Evolutionary conservation across 2,113 vertebrate genomes (phyloP).

Genomic region (Mormyrus iriodes): DNA sequence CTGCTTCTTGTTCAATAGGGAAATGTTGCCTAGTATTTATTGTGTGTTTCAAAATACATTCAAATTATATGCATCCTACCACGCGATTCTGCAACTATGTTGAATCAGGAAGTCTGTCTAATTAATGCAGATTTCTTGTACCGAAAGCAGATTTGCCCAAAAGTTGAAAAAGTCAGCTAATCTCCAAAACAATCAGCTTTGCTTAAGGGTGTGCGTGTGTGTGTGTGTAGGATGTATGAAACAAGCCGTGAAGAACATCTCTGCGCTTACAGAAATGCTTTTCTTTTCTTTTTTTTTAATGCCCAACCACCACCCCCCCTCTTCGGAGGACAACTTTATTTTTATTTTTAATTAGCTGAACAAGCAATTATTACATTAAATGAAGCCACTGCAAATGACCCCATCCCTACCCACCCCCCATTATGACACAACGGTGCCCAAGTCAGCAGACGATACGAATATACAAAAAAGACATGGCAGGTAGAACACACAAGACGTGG

Average conservation of each 20-base stretch:
- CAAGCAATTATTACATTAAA: too few relatives aligned
- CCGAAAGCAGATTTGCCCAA: constrained; percentile 50
- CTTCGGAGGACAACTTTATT: too few relatives aligned
- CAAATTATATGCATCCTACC: constrained; percentile 51
- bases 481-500: too few relatives aligned
- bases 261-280: constrained; percentile 28
- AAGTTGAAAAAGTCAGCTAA: constrained; percentile 59
- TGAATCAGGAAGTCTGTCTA: constrained; percentile 50
- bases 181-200: constrained; percentile 50
- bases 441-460: too few relatives aligned
- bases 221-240: constrained; percentile 46
- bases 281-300: too few relatives aligned
- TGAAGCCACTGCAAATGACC: too few relatives aligned
- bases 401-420: too few relatives aligned
- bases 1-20: not conserved
- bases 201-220: constrained; percentile 51
- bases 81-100: constrained; percentile 40
- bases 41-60: constrained; percentile 36
- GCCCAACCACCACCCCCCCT: too few relatives aligned
- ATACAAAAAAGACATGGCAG: too few relatives aligned
- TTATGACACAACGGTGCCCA: too few relatives aligned
- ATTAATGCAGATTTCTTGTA: constrained; percentile 63
- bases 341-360: too few relatives aligned
- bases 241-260: constrained; percentile 42
- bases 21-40: constrained; percentile 46